Percentiles rank a stretch among this genome's conserved stretches.
These are phyloP conservation scores for Cercocebus atys DNA, from an alignment of 2,113 vertebrate species.

Conservation along the genomic window DNA sequence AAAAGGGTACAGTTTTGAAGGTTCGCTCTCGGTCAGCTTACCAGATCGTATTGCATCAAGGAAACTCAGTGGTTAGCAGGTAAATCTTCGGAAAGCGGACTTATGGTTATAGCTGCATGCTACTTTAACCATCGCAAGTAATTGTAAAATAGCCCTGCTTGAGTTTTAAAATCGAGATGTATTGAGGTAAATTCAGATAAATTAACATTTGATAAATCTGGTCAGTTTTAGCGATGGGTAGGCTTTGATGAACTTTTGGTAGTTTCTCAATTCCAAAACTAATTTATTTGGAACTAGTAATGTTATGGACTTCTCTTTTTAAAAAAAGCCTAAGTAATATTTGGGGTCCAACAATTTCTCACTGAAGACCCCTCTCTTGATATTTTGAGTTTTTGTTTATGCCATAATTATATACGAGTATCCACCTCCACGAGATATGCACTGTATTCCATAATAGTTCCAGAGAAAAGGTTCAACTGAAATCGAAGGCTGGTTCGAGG, in stretches of 20 bases:
- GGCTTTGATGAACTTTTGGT: constrained; percentile 37
- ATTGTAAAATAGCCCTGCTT: too few relatives aligned
- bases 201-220: background rate
- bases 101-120: too few relatives aligned
- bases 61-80: constrained; percentile 50
- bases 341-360: background rate
- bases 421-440: too few relatives aligned
- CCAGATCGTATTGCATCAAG: background rate
- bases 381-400: too few relatives aligned
- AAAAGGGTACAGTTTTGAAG: background rate
- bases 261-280: background rate
- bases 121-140: too few relatives aligned
- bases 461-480: too few relatives aligned
- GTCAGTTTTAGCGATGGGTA: constrained; percentile 11
- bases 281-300: constrained; percentile 7
- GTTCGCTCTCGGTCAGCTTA: constrained; percentile 50
- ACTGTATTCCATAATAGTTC: too few relatives aligned
- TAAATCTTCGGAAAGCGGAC: constrained; percentile 64
- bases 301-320: background rate
- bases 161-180: constrained; percentile 14
- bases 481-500: too few relatives aligned
- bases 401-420: too few relatives aligned
- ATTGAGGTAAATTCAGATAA: constrained; percentile 23
- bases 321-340: too few relatives aligned
- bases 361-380: background rate